Percentiles rank a stretch among this genome's conserved stretches.
Evolutionary conservation across 2,113 vertebrate genomes (phyloP).

Genomic region (Gymnocephalus cernua): DNA sequence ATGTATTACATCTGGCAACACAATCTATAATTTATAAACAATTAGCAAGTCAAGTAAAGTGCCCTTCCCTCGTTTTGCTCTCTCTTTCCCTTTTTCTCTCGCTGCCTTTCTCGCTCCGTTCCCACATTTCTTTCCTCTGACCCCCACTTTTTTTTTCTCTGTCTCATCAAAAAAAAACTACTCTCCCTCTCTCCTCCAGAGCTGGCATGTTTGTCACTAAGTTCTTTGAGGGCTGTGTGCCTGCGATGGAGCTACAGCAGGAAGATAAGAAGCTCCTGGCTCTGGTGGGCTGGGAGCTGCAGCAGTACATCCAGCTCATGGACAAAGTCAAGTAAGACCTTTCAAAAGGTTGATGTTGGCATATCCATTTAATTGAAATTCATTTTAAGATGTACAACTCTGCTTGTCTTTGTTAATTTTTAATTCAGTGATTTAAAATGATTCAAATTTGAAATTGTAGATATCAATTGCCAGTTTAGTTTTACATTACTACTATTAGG

Average conservation of each 20-base stretch:
- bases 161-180: background rate
- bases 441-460: background rate
- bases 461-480: background rate
- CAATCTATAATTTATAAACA: constrained; percentile 67
- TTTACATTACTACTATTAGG: background rate
- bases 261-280: constrained; percentile 92
- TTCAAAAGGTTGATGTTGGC: background rate
- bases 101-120: background rate
- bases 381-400: background rate
- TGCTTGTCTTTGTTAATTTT: background rate
- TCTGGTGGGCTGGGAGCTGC: constrained; percentile 89
- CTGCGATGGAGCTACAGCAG: constrained; percentile 86
- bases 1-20: constrained; percentile 51
- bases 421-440: background rate
- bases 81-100: background rate
- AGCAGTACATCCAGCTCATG: constrained; percentile 91
- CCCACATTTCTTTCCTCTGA: constrained; percentile 24
- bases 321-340: constrained; percentile 91
- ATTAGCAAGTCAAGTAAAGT: constrained; percentile 65
- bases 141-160: background rate
- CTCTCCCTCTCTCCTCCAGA: constrained; percentile 74
- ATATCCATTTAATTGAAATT: background rate
- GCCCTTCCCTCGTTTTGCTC: constrained; percentile 22
- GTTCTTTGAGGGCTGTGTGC: constrained; percentile 92
- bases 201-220: constrained; percentile 95